A percentile compares a stretch with the other conserved stretches of the same genome.
Conservation (phyloP, 1,140 invertebrate genomes). For the Drosophila chauvacae region DNA sequence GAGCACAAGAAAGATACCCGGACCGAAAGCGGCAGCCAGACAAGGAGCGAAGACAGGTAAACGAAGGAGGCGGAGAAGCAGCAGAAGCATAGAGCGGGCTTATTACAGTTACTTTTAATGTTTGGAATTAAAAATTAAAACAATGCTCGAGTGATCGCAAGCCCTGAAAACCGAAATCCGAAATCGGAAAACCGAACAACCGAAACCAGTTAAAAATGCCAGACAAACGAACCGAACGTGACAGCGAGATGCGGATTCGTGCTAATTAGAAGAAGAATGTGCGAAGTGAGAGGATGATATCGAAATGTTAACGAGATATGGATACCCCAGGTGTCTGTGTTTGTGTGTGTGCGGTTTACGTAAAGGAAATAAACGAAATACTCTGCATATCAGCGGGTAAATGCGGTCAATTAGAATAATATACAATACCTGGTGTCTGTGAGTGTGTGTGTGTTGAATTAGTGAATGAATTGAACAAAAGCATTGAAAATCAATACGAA, state of each 20-base stretch:
- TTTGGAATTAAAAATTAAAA: slow-evolving; percentile 53
- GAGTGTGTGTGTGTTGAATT: slow-evolving; percentile 53
- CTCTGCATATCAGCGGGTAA: slow-evolving; percentile 43
- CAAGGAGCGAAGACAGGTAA: slow-evolving; percentile 63
- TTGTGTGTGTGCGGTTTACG: slow-evolving; percentile 23
- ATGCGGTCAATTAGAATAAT: slow-evolving; percentile 73
- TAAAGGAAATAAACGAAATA: slow-evolving; percentile 45
- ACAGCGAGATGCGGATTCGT: slow-evolving; percentile 68
- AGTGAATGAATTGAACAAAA: slow-evolving; percentile 81
- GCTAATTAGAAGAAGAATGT: slow-evolving; percentile 78
- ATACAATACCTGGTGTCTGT: slow-evolving; percentile 11
- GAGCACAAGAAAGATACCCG: slow-evolving; percentile 19
- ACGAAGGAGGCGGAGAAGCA: slow-evolving; percentile 36
- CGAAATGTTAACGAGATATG: slow-evolving; percentile 53
- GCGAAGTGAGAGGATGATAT: slow-evolving; percentile 57
- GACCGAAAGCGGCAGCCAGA: slow-evolving; percentile 27
- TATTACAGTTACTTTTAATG: slow-evolving; percentile 71
- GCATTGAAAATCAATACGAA: slow-evolving; percentile 80
- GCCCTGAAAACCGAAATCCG: slow-evolving; percentile 29
- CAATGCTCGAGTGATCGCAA: slow-evolving; percentile 41
- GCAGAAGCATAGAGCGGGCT: slow-evolving; percentile 41
- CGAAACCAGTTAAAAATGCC: slow-evolving; percentile 47
- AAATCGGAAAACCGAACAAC: slow-evolving; percentile 21
- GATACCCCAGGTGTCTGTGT: slow-evolving; percentile 15
- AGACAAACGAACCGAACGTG: slow-evolving; percentile 54